These are phyloP conservation scores for Cryptotermes secundus DNA, from an alignment of 1,140 invertebrate genomes.

Conservation along the genomic window DNA sequence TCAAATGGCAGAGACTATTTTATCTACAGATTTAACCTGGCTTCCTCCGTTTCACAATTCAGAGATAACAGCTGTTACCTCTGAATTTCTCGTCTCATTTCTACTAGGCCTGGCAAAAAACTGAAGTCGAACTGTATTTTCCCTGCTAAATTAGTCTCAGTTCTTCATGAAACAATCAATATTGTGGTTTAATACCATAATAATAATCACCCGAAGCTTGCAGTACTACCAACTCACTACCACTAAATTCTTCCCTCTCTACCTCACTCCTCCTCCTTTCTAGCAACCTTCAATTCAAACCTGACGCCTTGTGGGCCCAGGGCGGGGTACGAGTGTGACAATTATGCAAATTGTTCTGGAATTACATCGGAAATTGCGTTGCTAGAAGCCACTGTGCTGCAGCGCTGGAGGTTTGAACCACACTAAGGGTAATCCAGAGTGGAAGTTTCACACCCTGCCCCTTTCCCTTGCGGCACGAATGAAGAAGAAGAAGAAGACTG, in stretches of 20 bases:
- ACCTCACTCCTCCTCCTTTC: not conserved
- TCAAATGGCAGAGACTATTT: too few species aligned
- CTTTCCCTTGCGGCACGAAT: not conserved
- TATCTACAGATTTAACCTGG: too few species aligned
- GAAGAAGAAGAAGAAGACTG: not conserved
- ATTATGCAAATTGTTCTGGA: constrained; percentile 19
- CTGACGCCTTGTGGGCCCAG: constrained; percentile 15
- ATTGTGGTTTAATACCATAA: too few species aligned
- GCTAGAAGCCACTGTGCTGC: not conserved
- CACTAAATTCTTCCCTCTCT: not conserved
- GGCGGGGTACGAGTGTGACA: constrained; percentile 1
- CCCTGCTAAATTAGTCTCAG: too few species aligned
- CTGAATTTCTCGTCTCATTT: too few species aligned
- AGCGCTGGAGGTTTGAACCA: not conserved
- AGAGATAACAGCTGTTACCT: too few species aligned
- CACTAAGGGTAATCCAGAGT: not conserved
- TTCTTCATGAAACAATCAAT: too few species aligned
- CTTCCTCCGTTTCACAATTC: too few species aligned
- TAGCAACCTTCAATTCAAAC: not conserved
- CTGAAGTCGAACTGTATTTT: too few species aligned
- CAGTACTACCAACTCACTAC: not conserved
- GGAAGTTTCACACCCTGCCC: constrained; percentile 1
- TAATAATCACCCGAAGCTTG: too few species aligned
- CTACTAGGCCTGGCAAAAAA: too few species aligned
- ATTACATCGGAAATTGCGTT: constrained; percentile 12